Evolutionary conservation across 2,888 invertebrate species (phyloP), one percentile per base, ranked within the genome.

Genomic region (Conops quadrifasciatus): DNA sequence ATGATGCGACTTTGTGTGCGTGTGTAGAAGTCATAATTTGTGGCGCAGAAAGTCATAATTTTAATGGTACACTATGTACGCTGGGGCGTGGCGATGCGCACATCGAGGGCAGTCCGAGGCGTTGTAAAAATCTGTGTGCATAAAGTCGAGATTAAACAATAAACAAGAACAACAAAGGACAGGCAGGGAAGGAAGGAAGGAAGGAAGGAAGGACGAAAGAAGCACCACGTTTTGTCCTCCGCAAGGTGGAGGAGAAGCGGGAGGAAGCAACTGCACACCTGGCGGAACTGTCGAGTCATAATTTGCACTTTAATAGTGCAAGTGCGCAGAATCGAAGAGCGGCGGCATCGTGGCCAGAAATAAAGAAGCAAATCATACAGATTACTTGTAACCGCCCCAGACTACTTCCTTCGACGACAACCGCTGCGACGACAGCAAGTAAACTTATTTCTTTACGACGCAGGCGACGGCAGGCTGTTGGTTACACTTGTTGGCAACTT

Each of bases 231-330:
- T 36, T 36, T 36, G 9, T 7, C 15, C 30, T 7, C 15, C 30
- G 36, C 43, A 56, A 68, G 64, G 49, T n/a, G 49, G 49, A n/a
- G 49, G 16, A 11, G 4, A 19, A 49, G 49, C 11, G 43, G 60
- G 13, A 58, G 45, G 69, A 71, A 72, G 71, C 36, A 62, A 76
- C 74, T 76, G 74, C 79, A 81, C 82, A 82, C 82, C 83, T 82
- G 82, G 82, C 82, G 83, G 82, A 82, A 82, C 82, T 82, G 79
- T 77, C 80, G 79, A 81, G 76, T 79, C 82, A 81, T 82, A 82
- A 82, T 82, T 82, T 83, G 82, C 81, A 82, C 81, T 82, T 81
- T 81, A 83, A 82, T 81, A 81, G 81, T 36, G 36, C 81, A 79
- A 74, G 72, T 72, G 72, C 70, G 63, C 66, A n/a, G 49, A 24